phyloP scores from a whole-genome alignment of 1,140 invertebrate species.

The Drosophila murphyi region DNA sequence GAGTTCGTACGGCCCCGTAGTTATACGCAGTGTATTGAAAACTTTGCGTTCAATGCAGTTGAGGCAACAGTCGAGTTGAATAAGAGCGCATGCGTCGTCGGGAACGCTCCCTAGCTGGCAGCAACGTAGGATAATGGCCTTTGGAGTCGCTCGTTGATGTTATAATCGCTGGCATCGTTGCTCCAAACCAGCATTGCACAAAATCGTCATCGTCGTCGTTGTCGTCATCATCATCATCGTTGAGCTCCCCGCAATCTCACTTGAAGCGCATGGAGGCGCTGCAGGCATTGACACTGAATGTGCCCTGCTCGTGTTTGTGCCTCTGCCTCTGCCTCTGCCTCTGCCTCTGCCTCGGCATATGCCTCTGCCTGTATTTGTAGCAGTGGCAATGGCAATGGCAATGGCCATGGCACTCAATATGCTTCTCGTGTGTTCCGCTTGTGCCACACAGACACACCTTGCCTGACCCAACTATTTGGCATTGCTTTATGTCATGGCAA shows the following conservation, averaged over 20 bases:
- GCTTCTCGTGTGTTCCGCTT: slow-evolving; percentile 47
- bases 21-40: not conserved
- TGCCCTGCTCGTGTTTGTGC: slow-evolving; percentile 29
- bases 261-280: slow-evolving; percentile 17
- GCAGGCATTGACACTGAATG: slow-evolving; percentile 71
- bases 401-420: slow-evolving; percentile 59
- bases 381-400: slow-evolving; percentile 37
- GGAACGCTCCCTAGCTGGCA: slow-evolving; percentile 2
- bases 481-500: slow-evolving; percentile 4
- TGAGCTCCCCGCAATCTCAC: slow-evolving; percentile 54
- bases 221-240: slow-evolving; percentile 10
- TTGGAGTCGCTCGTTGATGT: slow-evolving; percentile 59
- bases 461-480: slow-evolving; percentile 16
- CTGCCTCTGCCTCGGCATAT: slow-evolving; percentile 29
- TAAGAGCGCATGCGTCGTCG: slow-evolving; percentile 30
- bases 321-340: slow-evolving; percentile 37
- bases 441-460: slow-evolving; percentile 32
- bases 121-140: slow-evolving; percentile 70
- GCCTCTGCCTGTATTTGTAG: not conserved
- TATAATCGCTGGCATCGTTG: slow-evolving; percentile 58
- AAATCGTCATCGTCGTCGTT: slow-evolving; percentile 23
- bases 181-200: slow-evolving; percentile 44
- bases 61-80: not conserved
- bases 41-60: slow-evolving; percentile 13
- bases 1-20: too few species aligned